Conservation (phyloP, 2,888 invertebrate species). For the Punctoribates punctum region DNA sequence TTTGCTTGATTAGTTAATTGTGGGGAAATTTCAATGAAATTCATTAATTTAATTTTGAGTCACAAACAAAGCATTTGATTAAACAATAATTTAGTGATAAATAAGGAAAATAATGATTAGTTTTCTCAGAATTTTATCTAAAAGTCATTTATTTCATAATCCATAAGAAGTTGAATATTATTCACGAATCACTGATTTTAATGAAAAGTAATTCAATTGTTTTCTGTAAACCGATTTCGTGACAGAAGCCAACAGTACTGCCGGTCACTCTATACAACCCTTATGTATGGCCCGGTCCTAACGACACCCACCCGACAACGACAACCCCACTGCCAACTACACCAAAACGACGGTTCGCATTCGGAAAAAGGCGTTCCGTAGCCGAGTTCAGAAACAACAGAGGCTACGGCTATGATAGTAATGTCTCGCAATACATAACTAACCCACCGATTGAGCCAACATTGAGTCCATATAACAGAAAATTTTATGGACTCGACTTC, state of each 20-base stretch:
- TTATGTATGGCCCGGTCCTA: slow-evolving; percentile 20
- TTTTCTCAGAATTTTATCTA: background rate
- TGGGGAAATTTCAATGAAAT: too few relatives aligned
- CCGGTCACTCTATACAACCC: slow-evolving; percentile 28
- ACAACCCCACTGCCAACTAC: background rate
- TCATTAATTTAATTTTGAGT: too few relatives aligned
- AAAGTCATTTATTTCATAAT: slow-evolving; percentile 4
- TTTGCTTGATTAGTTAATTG: too few relatives aligned
- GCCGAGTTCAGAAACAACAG: background rate
- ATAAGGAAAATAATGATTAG: too few relatives aligned
- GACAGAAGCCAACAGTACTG: slow-evolving; percentile 5
- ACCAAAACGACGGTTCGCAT: background rate
- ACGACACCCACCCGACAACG: background rate
- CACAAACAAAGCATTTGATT: too few relatives aligned
- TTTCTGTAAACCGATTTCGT: background rate
- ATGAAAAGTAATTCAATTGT: background rate
- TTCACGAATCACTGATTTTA: slow-evolving; percentile 11
- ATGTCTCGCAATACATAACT: background rate
- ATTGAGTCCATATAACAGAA: background rate
- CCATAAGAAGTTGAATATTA: background rate
- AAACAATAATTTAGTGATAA: too few relatives aligned
- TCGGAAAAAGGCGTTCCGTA: slow-evolving; percentile 3
- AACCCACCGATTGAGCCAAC: background rate
- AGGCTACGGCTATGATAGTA: slow-evolving; percentile 18
- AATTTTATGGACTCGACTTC: background rate